Evolutionary conservation across 2,888 invertebrate genomes (phyloP), one percentile per base, ranked within the genome.

Genomic region (Pasiphila rectangulata): DNA sequence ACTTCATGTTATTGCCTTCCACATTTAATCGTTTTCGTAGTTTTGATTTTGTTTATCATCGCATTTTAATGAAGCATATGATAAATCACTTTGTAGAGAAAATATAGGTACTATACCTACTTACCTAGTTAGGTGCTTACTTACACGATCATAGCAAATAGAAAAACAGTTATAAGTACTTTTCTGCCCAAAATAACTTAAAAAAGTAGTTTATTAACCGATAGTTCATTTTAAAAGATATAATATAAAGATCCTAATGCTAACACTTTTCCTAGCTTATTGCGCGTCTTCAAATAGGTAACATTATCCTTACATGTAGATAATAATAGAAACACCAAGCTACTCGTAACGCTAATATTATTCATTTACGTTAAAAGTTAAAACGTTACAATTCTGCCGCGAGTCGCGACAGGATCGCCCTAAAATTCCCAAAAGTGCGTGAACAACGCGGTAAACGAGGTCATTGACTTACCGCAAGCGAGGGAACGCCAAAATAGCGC

Each of bases 401-500:
- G 35, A 40, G 53, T 57, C n/a, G n/a, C 10, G 32, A 16, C 32
- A 64, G 72, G 52, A 79, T 76, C 79, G 81, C 80, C 77, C 85
- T 69, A 80, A 87, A 82, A 78, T 84, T 81, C 76, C 82, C 72
- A 85, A 86, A 87, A 85, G 74, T 83, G 81, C 82, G 87, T 87
- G 79, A 87, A 88, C 83, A 86, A 85, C 84, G 83, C 66, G 70
- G 65, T 75, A 81, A 85, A 78, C 84, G 82, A 75, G 88, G 87
- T 88, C 88, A 87, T 84, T 87, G 88, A 87, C 88, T 84, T 75
- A 76, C 69, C 75, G 75, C 71, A 65, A 71, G 77, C 72, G 79
- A 86, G 87, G 87, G 87, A 87, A 88, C 88, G 87, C 85, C 85
- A 88, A 88, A 87, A 88, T 88, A 88, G 86, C 88, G 87, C 87